Evolutionary conservation across 2,888 invertebrate species (phyloP).

Genomic region (Apamea sordens): DNA sequence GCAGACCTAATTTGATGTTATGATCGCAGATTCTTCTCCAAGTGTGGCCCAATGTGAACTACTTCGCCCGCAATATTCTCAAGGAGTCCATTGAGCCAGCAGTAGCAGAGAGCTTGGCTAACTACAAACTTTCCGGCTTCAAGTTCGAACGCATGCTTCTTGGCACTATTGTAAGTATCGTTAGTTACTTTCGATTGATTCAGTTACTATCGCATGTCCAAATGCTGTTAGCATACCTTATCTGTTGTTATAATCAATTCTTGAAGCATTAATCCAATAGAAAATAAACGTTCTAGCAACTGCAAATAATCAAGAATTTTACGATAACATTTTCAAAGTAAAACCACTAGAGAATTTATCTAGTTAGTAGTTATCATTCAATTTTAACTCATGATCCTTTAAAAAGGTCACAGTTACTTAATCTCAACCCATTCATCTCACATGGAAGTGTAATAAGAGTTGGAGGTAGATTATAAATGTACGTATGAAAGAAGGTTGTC

Average conservation of each 20-base stretch:
- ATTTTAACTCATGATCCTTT: constrained; percentile 24
- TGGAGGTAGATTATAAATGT: too few species aligned
- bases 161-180: constrained; percentile 96
- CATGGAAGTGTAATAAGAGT: too few species aligned
- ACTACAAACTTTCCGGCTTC: constrained; percentile 97
- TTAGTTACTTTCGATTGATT: background rate
- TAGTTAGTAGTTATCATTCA: background rate
- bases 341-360: constrained; percentile 21
- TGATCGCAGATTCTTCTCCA: constrained; percentile 93
- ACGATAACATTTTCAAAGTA: constrained; percentile 5
- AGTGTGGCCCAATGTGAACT: constrained; percentile 99
- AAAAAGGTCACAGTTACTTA: too few species aligned
- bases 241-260: background rate
- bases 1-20: background rate
- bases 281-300: background rate
- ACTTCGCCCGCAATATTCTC: constrained; percentile 95
- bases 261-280: constrained; percentile 6
- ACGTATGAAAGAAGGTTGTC: constrained; percentile 10
- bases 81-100: constrained; percentile 96
- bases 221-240: constrained; percentile 1
- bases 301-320: constrained; percentile 19
- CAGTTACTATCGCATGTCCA: constrained; percentile 23
- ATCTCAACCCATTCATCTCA: too few species aligned
- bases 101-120: constrained; percentile 94
- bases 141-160: constrained; percentile 98